These are phyloP conservation scores for Temnothorax longispinosus DNA, from an alignment of 1,140 invertebrate genomes.

Conservation along the genomic window DNA sequence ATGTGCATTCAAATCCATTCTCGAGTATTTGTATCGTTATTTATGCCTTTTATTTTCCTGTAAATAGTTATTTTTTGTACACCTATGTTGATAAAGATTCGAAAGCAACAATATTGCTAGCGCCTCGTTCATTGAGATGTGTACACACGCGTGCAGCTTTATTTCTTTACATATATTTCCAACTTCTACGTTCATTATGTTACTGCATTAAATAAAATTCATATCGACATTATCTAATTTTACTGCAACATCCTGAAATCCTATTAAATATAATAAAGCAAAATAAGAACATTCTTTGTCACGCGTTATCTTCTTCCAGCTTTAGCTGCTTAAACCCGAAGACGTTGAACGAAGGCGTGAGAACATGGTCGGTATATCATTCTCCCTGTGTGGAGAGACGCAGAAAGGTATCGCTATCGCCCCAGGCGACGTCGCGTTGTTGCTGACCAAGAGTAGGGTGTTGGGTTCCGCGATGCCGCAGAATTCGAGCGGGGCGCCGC, in stretches of 20 bases:
- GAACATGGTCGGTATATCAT: background rate
- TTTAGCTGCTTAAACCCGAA: background rate
- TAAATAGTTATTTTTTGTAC: background rate
- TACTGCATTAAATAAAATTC: background rate
- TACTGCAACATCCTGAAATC: background rate
- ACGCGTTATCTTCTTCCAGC: background rate
- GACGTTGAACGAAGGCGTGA: background rate
- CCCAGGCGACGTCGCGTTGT: background rate
- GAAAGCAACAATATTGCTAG: background rate
- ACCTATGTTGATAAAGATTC: background rate
- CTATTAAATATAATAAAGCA: background rate
- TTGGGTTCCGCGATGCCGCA: constrained; percentile 41
- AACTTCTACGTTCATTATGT: background rate
- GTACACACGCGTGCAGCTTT: background rate
- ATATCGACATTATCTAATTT: background rate
- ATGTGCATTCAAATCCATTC: background rate
- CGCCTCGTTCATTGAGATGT: background rate
- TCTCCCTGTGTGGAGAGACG: background rate
- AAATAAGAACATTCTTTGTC: background rate
- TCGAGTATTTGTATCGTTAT: background rate
- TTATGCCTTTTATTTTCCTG: background rate
- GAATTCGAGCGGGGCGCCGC: constrained; percentile 43
- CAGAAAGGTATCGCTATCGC: background rate
- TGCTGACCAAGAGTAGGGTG: background rate
- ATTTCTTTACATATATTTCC: background rate